These are phyloP conservation scores for Okapia johnstoni DNA, from an alignment of 2,113 vertebrate species.

Conservation along the genomic window DNA sequence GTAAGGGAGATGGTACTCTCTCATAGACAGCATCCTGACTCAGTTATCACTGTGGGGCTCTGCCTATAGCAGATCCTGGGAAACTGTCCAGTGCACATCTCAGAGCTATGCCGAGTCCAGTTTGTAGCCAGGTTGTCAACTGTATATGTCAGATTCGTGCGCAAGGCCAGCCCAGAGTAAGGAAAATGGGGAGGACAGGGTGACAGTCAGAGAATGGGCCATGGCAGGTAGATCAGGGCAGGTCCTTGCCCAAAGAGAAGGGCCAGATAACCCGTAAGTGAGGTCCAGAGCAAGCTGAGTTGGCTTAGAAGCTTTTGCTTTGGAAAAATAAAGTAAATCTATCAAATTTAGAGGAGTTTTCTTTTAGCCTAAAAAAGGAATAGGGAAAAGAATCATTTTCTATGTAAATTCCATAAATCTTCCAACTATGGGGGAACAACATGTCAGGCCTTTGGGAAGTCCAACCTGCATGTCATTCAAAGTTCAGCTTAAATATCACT, in stretches of 20 bases:
- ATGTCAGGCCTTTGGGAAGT: not conserved
- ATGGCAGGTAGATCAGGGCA: not conserved
- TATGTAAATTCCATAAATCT: not conserved
- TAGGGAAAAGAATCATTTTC: not conserved
- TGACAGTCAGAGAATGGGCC: not conserved
- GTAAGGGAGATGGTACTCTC: not conserved
- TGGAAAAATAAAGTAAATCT: not conserved
- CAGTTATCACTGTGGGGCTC: too few species aligned
- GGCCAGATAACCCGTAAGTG: not conserved
- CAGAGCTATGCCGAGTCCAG: not conserved
- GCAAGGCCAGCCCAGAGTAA: not conserved
- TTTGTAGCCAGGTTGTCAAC: not conserved
- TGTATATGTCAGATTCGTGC: not conserved
- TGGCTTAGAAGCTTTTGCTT: not conserved
- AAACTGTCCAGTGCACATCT: not conserved
- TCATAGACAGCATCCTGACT: not conserved
- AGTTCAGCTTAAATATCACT: not conserved
- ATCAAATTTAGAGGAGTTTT: not conserved
- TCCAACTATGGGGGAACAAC: not conserved
- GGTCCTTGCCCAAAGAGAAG: not conserved
- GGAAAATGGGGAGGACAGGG: not conserved
- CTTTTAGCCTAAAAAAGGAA: not conserved
- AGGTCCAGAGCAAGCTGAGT: not conserved
- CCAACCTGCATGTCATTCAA: not conserved
- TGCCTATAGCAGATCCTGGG: not conserved